Evolutionary conservation across 2,113 vertebrate genomes (phyloP).

Genomic region (Phalacrocorax brasilianus): DNA sequence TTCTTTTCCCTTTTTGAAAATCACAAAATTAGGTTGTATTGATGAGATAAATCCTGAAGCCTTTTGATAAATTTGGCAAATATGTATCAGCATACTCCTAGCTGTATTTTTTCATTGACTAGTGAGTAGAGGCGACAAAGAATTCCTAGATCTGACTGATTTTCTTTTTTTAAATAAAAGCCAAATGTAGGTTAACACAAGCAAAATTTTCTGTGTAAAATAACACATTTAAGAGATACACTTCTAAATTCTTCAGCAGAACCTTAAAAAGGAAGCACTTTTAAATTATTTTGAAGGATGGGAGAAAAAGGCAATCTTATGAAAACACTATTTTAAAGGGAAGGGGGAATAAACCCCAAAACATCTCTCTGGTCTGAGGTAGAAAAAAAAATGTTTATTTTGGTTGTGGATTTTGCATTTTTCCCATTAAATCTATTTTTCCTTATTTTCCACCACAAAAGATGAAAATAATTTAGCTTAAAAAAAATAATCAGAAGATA

Average conservation of each 20-base stretch:
- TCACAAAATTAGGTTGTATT: neutral
- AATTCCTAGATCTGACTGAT: neutral
- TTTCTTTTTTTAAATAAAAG: neutral
- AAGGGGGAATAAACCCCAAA: neutral
- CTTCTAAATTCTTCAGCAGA: neutral
- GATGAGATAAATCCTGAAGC: neutral
- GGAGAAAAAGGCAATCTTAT: neutral
- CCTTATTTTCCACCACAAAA: neutral
- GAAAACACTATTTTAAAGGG: neutral
- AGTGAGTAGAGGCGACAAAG: neutral
- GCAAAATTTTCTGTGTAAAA: neutral
- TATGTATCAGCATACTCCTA: too few relatives aligned
- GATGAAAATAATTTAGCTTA: neutral
- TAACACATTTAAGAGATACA: neutral
- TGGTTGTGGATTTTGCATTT: neutral
- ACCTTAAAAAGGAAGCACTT: neutral
- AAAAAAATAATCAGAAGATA: neutral
- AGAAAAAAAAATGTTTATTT: neutral
- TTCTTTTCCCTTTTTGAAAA: neutral
- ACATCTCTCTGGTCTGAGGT: neutral
- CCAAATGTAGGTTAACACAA: neutral
- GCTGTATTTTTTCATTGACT: neutral
- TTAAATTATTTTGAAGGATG: neutral
- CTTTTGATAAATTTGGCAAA: neutral
- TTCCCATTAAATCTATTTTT: neutral